A percentile compares a stretch with the other conserved stretches of the same genome.
Conservation (phyloP, 2,797 vertebrate genomes). For the Catostomus latipinnis region DNA sequence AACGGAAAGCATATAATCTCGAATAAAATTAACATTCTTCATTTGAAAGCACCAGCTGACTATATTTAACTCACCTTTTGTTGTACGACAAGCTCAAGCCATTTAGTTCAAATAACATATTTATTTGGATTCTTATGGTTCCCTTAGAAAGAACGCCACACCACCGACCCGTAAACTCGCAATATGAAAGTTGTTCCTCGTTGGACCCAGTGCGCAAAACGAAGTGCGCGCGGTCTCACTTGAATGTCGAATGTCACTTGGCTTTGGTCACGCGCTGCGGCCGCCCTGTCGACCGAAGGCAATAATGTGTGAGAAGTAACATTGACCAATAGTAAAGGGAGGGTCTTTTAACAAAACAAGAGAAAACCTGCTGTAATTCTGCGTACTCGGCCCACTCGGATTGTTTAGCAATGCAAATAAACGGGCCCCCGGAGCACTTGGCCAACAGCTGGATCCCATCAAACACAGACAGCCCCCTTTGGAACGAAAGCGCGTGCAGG, state of each 20-base stretch:
- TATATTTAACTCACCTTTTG: constrained; percentile 65
- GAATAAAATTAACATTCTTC: background rate
- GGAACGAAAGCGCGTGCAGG: constrained; percentile 77
- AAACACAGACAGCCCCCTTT: constrained; percentile 84
- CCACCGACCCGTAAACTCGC: constrained; percentile 52
- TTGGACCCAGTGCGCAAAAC: constrained; percentile 45
- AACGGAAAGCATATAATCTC: background rate
- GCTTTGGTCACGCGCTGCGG: constrained; percentile 84
- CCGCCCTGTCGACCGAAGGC: constrained; percentile 27
- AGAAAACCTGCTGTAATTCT: constrained; percentile 81
- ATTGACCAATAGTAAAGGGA: constrained; percentile 86
- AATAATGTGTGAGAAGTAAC: constrained; percentile 66
- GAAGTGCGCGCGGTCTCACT: constrained; percentile 78
- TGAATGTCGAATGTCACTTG: constrained; percentile 81
- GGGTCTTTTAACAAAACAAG: constrained; percentile 77
- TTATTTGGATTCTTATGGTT: constrained; percentile 58
- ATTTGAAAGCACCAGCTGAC: constrained; percentile 3
- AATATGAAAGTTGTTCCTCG: constrained; percentile 54
- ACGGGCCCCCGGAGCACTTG: constrained; percentile 78
- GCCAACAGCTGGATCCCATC: constrained; percentile 97
- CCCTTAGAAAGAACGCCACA: constrained; percentile 6
- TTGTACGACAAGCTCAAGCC: constrained; percentile 63
- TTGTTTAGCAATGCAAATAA: constrained; percentile 94
- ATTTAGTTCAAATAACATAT: constrained; percentile 67
- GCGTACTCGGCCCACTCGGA: constrained; percentile 69